These are phyloP conservation scores for Drosophila multiciliata DNA, from an alignment of 2,888 invertebrate genomes.

Conservation along the genomic window DNA sequence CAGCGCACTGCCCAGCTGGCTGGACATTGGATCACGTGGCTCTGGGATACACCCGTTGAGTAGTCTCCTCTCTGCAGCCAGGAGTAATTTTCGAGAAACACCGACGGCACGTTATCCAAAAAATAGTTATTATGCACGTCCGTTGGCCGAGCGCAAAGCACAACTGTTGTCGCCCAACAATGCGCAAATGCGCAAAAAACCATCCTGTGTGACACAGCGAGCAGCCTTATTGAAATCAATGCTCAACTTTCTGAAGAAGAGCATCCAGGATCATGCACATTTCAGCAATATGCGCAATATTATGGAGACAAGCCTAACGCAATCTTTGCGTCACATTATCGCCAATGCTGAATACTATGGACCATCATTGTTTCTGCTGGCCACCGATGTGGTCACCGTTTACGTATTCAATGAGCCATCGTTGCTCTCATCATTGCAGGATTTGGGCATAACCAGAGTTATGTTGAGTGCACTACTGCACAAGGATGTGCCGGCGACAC, in stretches of 20 bases:
- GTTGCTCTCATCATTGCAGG: constrained; percentile 92
- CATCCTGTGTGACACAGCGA: constrained; percentile 88
- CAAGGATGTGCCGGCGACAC: constrained; percentile 92
- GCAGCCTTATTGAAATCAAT: constrained; percentile 94
- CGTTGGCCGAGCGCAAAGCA: constrained; percentile 73
- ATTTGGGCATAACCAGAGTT: constrained; percentile 93
- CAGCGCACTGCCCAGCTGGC: constrained; percentile 26
- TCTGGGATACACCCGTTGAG: constrained; percentile 24
- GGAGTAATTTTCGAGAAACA: constrained; percentile 11
- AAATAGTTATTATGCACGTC: constrained; percentile 76
- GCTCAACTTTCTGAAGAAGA: constrained; percentile 95
- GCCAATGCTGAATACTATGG: constrained; percentile 96
- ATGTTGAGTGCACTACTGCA: constrained; percentile 92
- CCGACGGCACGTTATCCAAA: constrained; percentile 59
- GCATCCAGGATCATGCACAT: constrained; percentile 92
- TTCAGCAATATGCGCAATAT: constrained; percentile 93
- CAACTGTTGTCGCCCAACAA: constrained; percentile 63
- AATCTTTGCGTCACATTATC: constrained; percentile 92
- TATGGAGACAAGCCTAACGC: constrained; percentile 93
- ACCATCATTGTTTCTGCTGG: constrained; percentile 92
- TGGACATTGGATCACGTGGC: constrained; percentile 36
- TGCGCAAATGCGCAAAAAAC: constrained; percentile 61
- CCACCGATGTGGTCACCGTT: constrained; percentile 94
- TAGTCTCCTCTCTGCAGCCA: constrained; percentile 16
- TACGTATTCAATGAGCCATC: constrained; percentile 94